Percentiles rank a stretch among this genome's conserved stretches.
These are phyloP conservation scores for Calypte anna DNA, from an alignment of 2,113 vertebrate genomes.

Conservation along the genomic window DNA sequence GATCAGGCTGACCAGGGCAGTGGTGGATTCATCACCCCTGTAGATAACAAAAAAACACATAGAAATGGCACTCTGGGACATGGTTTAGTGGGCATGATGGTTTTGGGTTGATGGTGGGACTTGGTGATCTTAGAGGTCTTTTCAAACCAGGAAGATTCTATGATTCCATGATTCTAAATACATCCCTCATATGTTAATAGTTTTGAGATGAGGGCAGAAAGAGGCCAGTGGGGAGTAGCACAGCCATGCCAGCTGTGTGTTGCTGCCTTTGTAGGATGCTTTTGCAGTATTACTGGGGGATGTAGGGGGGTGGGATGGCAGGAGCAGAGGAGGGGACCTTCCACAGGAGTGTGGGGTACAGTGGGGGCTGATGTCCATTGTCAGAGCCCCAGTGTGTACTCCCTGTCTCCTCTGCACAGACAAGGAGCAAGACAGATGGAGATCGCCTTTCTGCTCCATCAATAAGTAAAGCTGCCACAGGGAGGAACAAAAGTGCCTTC, in stretches of 20 bases:
- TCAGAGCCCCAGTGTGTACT: neutral
- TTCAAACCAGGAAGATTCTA: too few species aligned
- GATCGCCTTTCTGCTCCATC: neutral
- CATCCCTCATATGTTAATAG: neutral
- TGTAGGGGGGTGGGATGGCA: neutral
- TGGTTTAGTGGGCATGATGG: too few species aligned
- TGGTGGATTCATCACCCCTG: too few species aligned
- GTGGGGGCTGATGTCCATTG: neutral
- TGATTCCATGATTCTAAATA: neutral
- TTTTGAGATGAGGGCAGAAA: neutral
- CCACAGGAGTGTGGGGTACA: neutral
- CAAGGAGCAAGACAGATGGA: neutral
- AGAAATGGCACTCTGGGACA: too few species aligned
- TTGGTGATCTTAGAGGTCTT: too few species aligned
- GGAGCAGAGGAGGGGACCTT: neutral
- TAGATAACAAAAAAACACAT: too few species aligned
- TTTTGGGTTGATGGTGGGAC: too few species aligned
- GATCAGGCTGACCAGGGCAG: too few species aligned
- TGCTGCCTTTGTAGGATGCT: neutral
- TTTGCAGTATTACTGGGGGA: too few species aligned
- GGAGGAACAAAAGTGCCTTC: neutral
- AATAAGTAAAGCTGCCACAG: neutral
- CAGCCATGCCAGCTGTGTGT: rapidly evolving
- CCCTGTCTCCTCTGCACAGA: neutral
- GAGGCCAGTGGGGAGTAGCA: neutral